These are phyloP conservation scores for Accipiter fasciatus DNA, from an alignment of 2,797 vertebrate species.

Conservation along the genomic window DNA sequence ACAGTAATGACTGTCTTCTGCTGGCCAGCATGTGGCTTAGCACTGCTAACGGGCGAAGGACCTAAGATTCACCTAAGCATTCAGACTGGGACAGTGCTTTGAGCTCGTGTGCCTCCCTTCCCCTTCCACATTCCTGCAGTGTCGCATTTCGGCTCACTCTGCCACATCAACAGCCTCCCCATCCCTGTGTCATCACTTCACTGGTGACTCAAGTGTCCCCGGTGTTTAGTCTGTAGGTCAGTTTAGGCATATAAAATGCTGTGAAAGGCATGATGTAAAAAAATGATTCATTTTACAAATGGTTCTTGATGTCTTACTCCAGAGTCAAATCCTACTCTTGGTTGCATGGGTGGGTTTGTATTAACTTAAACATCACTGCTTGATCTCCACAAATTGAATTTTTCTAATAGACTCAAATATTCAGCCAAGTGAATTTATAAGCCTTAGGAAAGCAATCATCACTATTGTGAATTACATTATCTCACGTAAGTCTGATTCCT, in stretches of 20 bases:
- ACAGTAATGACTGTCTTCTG: not conserved
- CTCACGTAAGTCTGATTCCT: not conserved
- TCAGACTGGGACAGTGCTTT: not conserved
- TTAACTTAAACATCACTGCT: not conserved
- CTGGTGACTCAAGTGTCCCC: not conserved
- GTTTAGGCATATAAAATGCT: not conserved
- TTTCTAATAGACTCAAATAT: not conserved
- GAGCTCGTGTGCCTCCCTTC: not conserved
- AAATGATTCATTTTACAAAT: not conserved
- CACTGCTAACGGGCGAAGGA: accelerated
- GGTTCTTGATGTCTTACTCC: not conserved
- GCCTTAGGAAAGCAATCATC: not conserved
- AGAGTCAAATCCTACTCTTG: not conserved
- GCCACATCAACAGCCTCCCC: not conserved
- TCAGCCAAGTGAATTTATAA: not conserved
- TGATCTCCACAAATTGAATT: not conserved
- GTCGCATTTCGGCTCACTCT: not conserved
- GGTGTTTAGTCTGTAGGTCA: not conserved
- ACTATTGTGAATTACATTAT: not conserved
- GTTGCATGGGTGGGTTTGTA: not conserved
- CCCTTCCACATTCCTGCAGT: not conserved
- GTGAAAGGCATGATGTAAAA: not conserved
- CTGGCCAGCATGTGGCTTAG: not conserved
- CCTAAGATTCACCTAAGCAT: not conserved
- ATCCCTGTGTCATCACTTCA: not conserved